Base-by-base conservation (phyloP, 2,888 invertebrate genomes). In the Prostheceraeus crozeri region DNA sequence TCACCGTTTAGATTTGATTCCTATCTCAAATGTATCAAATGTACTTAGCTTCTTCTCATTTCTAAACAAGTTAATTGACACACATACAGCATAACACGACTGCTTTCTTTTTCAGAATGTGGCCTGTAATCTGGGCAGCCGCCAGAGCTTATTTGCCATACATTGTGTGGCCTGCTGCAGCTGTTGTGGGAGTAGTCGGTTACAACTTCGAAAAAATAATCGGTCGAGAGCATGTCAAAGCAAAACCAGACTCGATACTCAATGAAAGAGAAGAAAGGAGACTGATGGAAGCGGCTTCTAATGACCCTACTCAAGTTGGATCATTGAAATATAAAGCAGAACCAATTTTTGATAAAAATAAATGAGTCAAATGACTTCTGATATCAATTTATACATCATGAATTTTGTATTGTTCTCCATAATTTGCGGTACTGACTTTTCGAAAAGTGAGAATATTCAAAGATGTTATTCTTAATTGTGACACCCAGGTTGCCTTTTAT, bases 151-250 rank as follows among this genome's bases (percentile, higher is more conserved):
- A 89, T 72, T 86, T 85, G 0, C 85, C 86, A 1, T 84, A 83
- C 65, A 77, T 89, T 31, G 86, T 86, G 0, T 76, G 89, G 36
- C 91, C 91, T 0, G 80, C 88, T 64, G 89, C 89, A 0, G 85
- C 82, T 0, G 77, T 87, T 0, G 80, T 90, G 25, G 91, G 90
- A 2, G 80, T 86, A 57, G 77, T 90, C 67, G 93, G 93, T 25
- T 91, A 91, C 73, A 85, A 89, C 68, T 66, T 89, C 63, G 90
- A 91, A 78, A 71, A 72, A 53, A 62, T 69, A 21, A 55, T 77
- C 1, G 70, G 76, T 35, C 66, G 67, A 14, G 70, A 75, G 59
- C 72, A 82, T 79, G 71, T 72, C 53, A 76, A 77, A 19, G 77
- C 78, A 1, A 74, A 74, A 62, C 61, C 63, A 14, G 69, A 72